Conservation (phyloP, 92 coral and sea anemone species). For the Epizoanthus stellaris region DNA sequence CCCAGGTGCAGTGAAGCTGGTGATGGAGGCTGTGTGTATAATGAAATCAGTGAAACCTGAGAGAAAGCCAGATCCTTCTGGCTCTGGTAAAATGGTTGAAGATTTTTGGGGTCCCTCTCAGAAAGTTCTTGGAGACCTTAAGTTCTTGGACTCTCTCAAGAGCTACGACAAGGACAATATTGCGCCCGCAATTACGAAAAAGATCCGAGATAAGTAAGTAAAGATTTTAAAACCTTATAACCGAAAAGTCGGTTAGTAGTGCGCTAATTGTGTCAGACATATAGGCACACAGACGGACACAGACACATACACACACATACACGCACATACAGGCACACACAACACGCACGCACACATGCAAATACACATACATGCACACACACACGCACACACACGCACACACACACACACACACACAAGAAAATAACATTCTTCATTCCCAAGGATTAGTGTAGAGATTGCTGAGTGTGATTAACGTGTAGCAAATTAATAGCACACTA, state of each 20-base stretch:
- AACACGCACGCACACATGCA: too few relatives aligned
- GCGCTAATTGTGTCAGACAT: too few relatives aligned
- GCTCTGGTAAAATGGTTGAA: constrained; percentile 99
- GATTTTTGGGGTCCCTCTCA: constrained; percentile 99
- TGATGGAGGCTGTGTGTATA: constrained; percentile 97
- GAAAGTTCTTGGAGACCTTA: constrained; percentile 96
- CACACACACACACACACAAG: neutral
- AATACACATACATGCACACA: too few relatives aligned
- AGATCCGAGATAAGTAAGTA: constrained; percentile 97
- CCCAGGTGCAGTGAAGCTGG: constrained; percentile 93
- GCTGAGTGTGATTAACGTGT: neutral
- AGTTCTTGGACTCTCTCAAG: constrained; percentile 94
- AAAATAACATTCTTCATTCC: too few relatives aligned
- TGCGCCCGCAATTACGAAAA: constrained; percentile 87
- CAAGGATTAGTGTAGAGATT: too few relatives aligned
- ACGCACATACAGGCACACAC: too few relatives aligned
- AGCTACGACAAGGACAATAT: constrained; percentile 96
- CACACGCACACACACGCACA: too few relatives aligned
- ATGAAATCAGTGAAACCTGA: constrained; percentile 95
- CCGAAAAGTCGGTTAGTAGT: too few relatives aligned
- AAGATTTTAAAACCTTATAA: too few relatives aligned
- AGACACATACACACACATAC: neutral
- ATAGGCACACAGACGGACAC: too few relatives aligned
- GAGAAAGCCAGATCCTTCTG: constrained; percentile 99
- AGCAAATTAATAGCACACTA: neutral